Percentiles rank a stretch among this genome's conserved stretches.
Evolutionary conservation across 1,140 invertebrate genomes (phyloP).

Genomic region (Coptotermes formosanus): DNA sequence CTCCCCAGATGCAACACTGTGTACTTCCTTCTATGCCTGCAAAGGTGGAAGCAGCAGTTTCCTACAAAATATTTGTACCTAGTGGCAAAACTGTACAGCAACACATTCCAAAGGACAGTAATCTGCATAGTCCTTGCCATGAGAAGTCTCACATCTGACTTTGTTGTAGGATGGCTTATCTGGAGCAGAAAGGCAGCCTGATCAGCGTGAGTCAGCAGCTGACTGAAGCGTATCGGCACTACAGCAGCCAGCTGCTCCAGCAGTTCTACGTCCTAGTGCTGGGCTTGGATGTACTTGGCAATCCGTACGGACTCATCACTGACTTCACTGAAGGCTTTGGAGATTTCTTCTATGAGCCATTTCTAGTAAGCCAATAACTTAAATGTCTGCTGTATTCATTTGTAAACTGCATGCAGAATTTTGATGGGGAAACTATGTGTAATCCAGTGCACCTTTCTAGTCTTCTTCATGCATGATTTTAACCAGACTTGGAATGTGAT

Average conservation of each 20-base stretch:
- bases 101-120: too few species aligned
- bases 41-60: too few species aligned
- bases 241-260: conserved; percentile 75
- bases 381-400: not conserved
- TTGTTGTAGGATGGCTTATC: conserved; percentile 71
- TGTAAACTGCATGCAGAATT: not conserved
- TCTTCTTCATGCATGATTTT: too few species aligned
- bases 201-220: conserved; percentile 59
- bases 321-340: conserved; percentile 68
- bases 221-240: conserved; percentile 65
- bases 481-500: too few species aligned
- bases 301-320: conserved; percentile 76
- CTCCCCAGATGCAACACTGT: too few species aligned
- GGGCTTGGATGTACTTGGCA: conserved; percentile 86
- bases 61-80: not conserved
- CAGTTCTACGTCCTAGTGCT: conserved; percentile 88
- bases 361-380: conserved; percentile 50
- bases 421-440: not conserved
- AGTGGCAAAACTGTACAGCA: not conserved
- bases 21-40: too few species aligned
- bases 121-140: too few species aligned
- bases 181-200: conserved; percentile 68
- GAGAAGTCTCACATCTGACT: not conserved
- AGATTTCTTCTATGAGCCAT: conserved; percentile 73
- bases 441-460: too few species aligned